These are phyloP conservation scores for Carabus problematicus DNA, from an alignment of 2,888 invertebrate species.

Conservation along the genomic window DNA sequence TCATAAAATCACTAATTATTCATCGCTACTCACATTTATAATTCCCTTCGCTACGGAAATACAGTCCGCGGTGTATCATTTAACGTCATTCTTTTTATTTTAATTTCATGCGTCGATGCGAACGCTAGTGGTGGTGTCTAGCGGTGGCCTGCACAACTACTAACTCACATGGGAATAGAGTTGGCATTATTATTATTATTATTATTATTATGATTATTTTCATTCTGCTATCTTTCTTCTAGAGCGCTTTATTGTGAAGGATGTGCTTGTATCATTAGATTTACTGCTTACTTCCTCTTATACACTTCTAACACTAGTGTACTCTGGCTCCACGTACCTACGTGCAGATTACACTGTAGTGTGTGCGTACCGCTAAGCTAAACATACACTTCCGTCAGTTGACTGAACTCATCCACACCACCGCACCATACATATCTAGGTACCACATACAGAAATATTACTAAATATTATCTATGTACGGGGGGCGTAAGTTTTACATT, in stretches of 20 bases:
- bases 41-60: conserved; percentile 8
- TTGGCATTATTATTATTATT: no score
- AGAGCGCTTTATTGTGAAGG: conserved; percentile 31
- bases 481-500: no score
- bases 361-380: conserved; percentile 17
- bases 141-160: not conserved
- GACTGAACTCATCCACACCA: not conserved
- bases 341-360: conserved; percentile 15
- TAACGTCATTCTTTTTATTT: conserved; percentile 36
- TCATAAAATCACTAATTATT: conserved; percentile 30
- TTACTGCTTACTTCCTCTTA: conserved; percentile 30
- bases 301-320: no score
- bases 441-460: no score
- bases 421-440: no score
- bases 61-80: conserved; percentile 24
- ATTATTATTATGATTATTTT: not conserved
- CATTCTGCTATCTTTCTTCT: conserved; percentile 19
- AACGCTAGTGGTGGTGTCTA: conserved; percentile 14
- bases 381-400: conserved; percentile 28
- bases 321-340: conserved; percentile 1
- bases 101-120: conserved; percentile 27
- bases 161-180: conserved; percentile 24
- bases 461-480: no score
- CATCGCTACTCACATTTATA: conserved; percentile 17
- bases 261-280: conserved; percentile 34